Evolutionary conservation across 2,888 invertebrate genomes (phyloP).

Genomic region (Hydrotaea diabolus): DNA sequence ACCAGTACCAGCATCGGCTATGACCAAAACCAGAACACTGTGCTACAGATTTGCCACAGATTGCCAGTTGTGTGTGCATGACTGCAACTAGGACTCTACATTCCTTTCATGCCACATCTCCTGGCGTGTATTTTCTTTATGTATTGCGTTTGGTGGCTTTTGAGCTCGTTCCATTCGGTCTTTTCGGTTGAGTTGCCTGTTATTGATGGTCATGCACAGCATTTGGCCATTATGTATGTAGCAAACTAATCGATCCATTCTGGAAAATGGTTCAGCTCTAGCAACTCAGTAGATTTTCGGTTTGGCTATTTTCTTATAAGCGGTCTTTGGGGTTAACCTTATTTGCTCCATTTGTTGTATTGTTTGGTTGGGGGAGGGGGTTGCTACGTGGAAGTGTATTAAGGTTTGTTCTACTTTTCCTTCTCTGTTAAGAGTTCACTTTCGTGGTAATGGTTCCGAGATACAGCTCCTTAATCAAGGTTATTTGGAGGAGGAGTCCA

Average conservation of each 20-base stretch:
- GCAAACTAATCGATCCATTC: constrained; percentile 13
- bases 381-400: background rate
- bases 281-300: constrained; percentile 9
- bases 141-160: background rate
- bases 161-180: background rate
- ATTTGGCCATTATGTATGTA: constrained; percentile 13
- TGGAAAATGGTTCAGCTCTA: constrained; percentile 11
- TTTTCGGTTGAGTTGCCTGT: background rate
- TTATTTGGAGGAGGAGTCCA: background rate
- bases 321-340: constrained; percentile 14
- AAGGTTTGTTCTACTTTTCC: background rate
- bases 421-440: background rate
- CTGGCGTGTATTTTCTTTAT: too few relatives aligned
- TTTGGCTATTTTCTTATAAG: background rate
- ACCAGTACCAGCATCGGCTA: background rate
- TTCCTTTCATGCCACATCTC: too few relatives aligned
- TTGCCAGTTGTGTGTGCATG: background rate
- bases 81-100: background rate
- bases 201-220: background rate
- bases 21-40: background rate
- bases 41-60: background rate
- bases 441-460: background rate
- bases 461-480: background rate
- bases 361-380: background rate
- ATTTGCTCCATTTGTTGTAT: background rate